These are phyloP conservation scores for Phocoena phocoena DNA, from an alignment of 2,113 vertebrate species.

Conservation along the genomic window DNA sequence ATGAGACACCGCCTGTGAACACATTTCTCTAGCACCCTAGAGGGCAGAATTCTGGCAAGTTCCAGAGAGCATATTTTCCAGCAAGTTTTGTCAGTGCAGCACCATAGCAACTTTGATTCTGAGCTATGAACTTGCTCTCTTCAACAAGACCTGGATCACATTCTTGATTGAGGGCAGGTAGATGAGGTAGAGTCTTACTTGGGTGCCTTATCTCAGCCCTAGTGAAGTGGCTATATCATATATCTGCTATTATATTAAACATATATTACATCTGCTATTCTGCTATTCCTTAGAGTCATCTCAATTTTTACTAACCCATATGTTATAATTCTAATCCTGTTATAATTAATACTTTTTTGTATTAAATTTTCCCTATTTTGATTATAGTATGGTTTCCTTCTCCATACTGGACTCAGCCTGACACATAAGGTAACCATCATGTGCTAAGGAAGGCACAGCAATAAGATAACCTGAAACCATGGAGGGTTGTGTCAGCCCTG, in stretches of 20 bases:
- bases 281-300: background rate
- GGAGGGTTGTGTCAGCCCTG: background rate
- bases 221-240: background rate
- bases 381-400: background rate
- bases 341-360: background rate
- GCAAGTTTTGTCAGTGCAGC: background rate
- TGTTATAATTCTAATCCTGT: background rate
- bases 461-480: background rate
- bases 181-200: background rate
- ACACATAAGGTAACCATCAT: background rate
- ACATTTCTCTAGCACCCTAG: background rate
- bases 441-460: background rate
- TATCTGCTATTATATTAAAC: background rate
- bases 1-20: background rate
- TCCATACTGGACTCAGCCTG: background rate
- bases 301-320: background rate
- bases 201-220: background rate
- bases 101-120: background rate
- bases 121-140: background rate
- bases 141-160: background rate
- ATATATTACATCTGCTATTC: background rate
- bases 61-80: background rate
- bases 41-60: background rate
- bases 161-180: background rate
- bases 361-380: background rate